phyloP scores from a whole-genome alignment of 1,140 invertebrate genomes.

The Mizuhopecten yessoensis region DNA sequence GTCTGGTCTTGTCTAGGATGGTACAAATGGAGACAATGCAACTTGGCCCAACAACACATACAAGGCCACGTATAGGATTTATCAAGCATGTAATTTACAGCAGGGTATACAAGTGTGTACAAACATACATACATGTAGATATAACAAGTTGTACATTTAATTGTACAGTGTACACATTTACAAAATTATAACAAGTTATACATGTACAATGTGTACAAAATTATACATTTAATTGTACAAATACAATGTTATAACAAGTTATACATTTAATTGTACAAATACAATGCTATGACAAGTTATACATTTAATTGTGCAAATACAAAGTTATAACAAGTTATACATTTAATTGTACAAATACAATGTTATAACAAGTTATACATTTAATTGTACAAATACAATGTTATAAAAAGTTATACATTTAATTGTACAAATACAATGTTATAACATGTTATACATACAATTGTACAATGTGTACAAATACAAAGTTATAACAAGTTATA shows the following conservation, averaged over 20 bases:
- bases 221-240: not conserved
- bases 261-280: not conserved
- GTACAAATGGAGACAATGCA: not conserved
- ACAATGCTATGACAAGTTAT: not conserved
- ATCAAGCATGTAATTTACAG: not conserved
- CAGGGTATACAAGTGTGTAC: not conserved
- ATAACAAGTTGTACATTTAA: not conserved
- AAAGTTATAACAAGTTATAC: no score
- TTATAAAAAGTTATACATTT: not conserved
- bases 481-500: no score
- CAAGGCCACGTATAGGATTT: not conserved
- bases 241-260: slow-evolving; percentile 19
- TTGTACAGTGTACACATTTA: not conserved
- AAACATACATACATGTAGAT: not conserved
- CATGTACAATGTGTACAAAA: not conserved
- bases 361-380: not conserved
- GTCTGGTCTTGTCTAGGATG: no score
- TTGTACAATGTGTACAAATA: no score
- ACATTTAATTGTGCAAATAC: not conserved
- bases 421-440: not conserved
- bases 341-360: not conserved
- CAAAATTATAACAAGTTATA: not conserved
- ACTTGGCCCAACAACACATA: not conserved
- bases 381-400: not conserved
- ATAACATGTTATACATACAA: not conserved